Conservation (phyloP, 1,140 invertebrate genomes). For the Camponotus floridanus region DNA sequence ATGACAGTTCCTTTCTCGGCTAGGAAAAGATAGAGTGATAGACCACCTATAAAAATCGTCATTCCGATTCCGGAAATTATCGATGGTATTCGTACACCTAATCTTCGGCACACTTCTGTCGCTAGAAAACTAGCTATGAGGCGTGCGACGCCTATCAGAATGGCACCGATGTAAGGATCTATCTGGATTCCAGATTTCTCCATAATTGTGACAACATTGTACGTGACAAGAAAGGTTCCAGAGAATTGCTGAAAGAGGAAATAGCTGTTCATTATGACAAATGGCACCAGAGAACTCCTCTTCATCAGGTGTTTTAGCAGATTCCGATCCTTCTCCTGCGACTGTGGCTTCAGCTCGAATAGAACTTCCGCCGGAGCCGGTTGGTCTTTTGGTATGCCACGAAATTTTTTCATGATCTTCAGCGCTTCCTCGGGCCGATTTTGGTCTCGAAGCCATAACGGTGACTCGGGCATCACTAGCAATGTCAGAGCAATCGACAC, state of each 20-base stretch:
- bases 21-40: too few species aligned
- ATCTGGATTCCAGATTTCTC: constrained; percentile 87
- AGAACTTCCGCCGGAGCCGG: constrained; percentile 72
- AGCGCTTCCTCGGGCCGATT: constrained; percentile 87
- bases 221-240: constrained; percentile 92
- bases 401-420: constrained; percentile 85
- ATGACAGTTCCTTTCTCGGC: too few species aligned
- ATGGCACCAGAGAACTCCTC: constrained; percentile 88
- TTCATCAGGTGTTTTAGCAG: constrained; percentile 81
- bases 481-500: constrained; percentile 86
- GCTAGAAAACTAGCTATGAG: constrained; percentile 87
- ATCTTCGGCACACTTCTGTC: constrained; percentile 86
- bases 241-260: constrained; percentile 93
- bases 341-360: constrained; percentile 75
- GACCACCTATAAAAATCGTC: too few species aligned
- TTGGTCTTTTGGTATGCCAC: constrained; percentile 84
- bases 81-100: constrained; percentile 87
- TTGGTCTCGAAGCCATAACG: constrained; percentile 89
- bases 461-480: constrained; percentile 90
- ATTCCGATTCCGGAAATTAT: constrained; percentile 72
- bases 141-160: constrained; percentile 87
- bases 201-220: constrained; percentile 91
- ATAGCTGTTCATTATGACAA: constrained; percentile 88
- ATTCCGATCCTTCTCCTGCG: constrained; percentile 74
- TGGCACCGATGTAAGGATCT: constrained; percentile 87